These are phyloP conservation scores for Anas bernieri DNA, from an alignment of 2,797 vertebrate species.

Conservation along the genomic window DNA sequence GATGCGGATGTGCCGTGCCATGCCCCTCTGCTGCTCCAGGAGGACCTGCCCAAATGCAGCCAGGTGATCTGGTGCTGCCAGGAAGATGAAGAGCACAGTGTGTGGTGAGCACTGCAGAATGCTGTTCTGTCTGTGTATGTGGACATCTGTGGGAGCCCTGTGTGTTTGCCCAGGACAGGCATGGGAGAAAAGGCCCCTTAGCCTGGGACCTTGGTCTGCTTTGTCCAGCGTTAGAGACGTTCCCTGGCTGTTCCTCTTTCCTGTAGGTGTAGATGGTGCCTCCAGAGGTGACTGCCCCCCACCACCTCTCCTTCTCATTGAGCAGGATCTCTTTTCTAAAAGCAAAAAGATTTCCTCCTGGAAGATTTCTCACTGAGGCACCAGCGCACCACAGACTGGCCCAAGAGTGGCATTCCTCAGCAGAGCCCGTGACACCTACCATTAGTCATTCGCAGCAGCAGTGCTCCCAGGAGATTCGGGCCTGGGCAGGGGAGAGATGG, in stretches of 20 bases:
- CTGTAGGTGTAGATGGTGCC: not conserved
- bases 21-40: not conserved
- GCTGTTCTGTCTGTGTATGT: not conserved
- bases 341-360: not conserved
- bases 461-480: not conserved
- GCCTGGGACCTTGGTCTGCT: not conserved
- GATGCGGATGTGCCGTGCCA: not conserved
- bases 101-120: not conserved
- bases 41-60: rapidly evolving
- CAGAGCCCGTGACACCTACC: not conserved
- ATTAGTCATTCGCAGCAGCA: slow-evolving; percentile 24
- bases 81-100: not conserved
- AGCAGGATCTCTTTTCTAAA: not conserved
- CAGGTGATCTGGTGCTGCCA: not conserved
- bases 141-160: not conserved
- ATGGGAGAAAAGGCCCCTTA: not conserved
- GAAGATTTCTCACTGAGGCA: not conserved
- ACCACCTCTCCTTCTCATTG: not conserved
- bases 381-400: not conserved
- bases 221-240: not conserved
- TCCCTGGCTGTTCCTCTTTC: not conserved
- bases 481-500: not conserved
- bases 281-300: not conserved
- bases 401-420: not conserved
- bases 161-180: not conserved